Base-by-base conservation (phyloP, 1,140 invertebrate genomes). In the Drosophila dunni region DNA sequence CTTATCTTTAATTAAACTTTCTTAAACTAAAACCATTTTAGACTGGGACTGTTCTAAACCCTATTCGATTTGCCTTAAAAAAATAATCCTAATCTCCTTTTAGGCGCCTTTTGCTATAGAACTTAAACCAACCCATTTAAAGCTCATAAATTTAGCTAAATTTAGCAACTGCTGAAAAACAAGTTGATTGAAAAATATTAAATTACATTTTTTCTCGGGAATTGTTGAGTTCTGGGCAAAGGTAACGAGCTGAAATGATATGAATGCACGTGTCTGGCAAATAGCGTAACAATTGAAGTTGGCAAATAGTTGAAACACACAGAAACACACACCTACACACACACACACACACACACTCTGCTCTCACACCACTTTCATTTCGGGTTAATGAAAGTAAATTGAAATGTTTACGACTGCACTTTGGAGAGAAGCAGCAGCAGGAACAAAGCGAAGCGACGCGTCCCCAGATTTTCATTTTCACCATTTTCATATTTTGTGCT, bases 331-430 rank as follows among this genome's bases (percentile, higher is more conserved):
- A 17, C 33, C 13, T 29, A 5, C 34, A 44, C 36, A 44, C 15
- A 44, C 38, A 24, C 17, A 36, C 51, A 46, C 34, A 36, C 20
- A 60, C 9, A 60, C 7, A 44, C 9, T 17, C 46, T 36, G 24
- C 13, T 29, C 36, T 20, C 60, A 38, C 42, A 20, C 46, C 44
- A 50, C 44, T n/a, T 36, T 45, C 61, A 34, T 69, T 82, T 79
- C 67, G 57, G 63, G 72, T 63, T 89, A 88, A 88, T 88, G 46
- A 75, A 89, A 57, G 67, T 57, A 88, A 88, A 88, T 88, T 88
- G 85, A 88, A 78, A 72, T 84, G 70, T 88, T 89, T 88, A 88
- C 71, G 84, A 69, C 58, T 80, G 83, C 83, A 84, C 85, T 88
- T 88, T 48, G 75, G 84, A 67, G 76, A 48, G 62, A 50, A 51